Conservation (phyloP, 1,140 invertebrate species). For the Lysiphlebus fabarum region DNA sequence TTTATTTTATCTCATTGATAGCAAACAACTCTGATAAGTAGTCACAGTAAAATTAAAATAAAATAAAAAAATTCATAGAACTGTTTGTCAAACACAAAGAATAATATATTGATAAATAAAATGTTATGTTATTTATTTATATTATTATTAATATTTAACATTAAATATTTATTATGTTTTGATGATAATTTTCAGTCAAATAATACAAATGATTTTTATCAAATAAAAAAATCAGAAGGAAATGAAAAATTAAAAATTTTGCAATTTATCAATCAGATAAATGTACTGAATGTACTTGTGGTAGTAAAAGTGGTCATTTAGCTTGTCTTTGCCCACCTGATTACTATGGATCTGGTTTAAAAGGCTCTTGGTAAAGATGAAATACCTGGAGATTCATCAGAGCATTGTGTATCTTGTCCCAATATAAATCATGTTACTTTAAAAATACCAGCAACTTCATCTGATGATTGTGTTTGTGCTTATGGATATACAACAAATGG, state of each 20-base stretch:
- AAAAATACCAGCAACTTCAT: slow-evolving; percentile 52
- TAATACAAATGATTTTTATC: not conserved
- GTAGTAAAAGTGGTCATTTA: slow-evolving; percentile 67
- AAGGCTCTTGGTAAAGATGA: slow-evolving; percentile 55
- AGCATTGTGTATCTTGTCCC: slow-evolving; percentile 62
- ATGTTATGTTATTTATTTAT: not conserved
- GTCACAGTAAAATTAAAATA: not conserved
- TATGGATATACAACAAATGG: slow-evolving; percentile 55
- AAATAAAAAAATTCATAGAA: too few relatives aligned
- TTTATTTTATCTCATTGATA: not conserved
- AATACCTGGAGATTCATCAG: slow-evolving; percentile 54
- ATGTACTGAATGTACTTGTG: slow-evolving; percentile 67
- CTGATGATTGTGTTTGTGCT: slow-evolving; percentile 61
- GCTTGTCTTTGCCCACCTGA: slow-evolving; percentile 65
- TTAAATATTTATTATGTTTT: not conserved
- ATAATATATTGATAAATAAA: not conserved
- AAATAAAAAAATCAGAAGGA: slow-evolving; percentile 1
- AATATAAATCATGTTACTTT: slow-evolving; percentile 63
- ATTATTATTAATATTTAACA: not conserved
- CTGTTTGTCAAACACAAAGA: too few relatives aligned
- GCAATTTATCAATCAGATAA: too few relatives aligned
- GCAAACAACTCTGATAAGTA: not conserved
- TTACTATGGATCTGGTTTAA: slow-evolving; percentile 65
- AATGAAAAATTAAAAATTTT: not conserved
- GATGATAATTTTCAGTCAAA: not conserved